Evolutionary conservation across 2,113 vertebrate species (phyloP), one percentile per base, ranked within the genome.

Genomic region (Cololabis saira): DNA sequence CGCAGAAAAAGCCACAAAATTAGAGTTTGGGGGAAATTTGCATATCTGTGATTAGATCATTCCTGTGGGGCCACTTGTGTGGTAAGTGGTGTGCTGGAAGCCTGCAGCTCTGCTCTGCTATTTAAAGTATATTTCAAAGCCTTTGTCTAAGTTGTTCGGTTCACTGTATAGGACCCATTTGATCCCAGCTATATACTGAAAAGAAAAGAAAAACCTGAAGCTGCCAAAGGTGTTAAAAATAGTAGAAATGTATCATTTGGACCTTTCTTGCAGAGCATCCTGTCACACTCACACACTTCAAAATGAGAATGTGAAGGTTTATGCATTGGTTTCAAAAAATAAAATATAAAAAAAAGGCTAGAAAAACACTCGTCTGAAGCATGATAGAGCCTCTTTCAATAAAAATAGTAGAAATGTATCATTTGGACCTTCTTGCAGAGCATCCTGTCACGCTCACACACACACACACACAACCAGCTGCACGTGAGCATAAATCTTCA

Each of bases 11-110:
- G 58, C 62, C 14, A 19, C 52, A 74, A 22, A 80, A 80, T 85
- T 73, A 57, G 64, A 70, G 49, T 70, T 68, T 71, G 67, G 17
- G 67, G 17, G 12, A 64, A 52, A 84, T 88, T 61, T 75, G 67
- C 80, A 84, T 83, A 68, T 77, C 64, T 70, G 40, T 87, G 74
- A 90, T 63, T 71, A 78, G 54, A 80, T 67, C 0, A 69, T 75
- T 80, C 77, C 76, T 59, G 5, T 56, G 80, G 79, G 69, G 79
- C 65, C 62, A 78, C 74, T 78, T 86, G 81, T 79, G 69, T 71
- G 75, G 63, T 48, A 76, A 76, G 65, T 74, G 80, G 27, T 67
- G 65, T 67, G 62, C 69, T 63, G 22, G 67, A 72, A 40, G 68
- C 60, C 47, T 68, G 27, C 66, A 69, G 71, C 65, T 78, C 70